Base-by-base conservation (phyloP, 2,888 invertebrate genomes). In the Blastobasis lacticolella region DNA sequence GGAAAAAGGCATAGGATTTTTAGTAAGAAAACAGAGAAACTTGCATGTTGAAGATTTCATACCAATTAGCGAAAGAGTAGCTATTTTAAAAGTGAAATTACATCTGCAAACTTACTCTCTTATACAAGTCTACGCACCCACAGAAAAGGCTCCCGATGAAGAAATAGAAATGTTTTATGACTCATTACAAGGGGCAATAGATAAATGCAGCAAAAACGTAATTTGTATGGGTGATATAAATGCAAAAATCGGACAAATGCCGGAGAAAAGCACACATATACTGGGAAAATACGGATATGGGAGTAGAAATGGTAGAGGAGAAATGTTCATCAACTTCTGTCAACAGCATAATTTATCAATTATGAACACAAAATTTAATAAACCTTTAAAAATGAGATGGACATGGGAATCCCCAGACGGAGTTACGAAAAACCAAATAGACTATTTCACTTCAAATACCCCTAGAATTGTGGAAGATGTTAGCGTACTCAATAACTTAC, bases 51-150 rank as follows among this genome's bases (percentile, higher is more conserved):
- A 45, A 5, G 51, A 10, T 38, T 55, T 53, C 7, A 5, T 5
- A 6, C 54, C 49, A 5, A 3, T 59, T 4, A 55, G 57, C 7
- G 57, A 59, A 37, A 49, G 55, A 51, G 55, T 55, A 1, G 57
- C 55, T 4, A 0, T 58, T 10, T 8, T 60, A 37, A 40, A 57
- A 36, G 4, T 59, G 6, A 37, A 54, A 5, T 50, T 49, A 5
- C 2, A 54, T 1, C 41, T 37, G 5, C 2, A 3, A 5, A 1
- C 7, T 0, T 44, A 54, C 6, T 46, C 52, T n/a, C 53, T 64
- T 9, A 57, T 62, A 6, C 62, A 63, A 53, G 52, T 47, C 1
- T 58, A 63, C 10, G 50, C 61, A 8, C 63, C 61, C 0, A 65
- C 60, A 0, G 53, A 55, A 23, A 45, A 36, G n/a, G 49, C 64